Conservation (phyloP, 2,888 invertebrate species). For the Taenaris catops region DNA sequence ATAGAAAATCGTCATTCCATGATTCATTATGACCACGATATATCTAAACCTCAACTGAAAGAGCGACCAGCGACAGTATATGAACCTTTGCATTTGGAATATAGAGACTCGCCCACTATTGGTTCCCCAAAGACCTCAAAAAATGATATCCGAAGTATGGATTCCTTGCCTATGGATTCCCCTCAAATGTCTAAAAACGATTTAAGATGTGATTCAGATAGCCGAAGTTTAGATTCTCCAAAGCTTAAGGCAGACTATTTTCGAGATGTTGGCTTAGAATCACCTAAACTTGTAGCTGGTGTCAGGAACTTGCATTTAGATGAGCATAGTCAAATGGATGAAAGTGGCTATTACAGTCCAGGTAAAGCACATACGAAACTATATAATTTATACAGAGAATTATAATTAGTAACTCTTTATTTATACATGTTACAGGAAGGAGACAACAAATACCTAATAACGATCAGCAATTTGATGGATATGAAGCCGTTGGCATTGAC, state of each 20-base stretch:
- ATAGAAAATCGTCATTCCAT: conserved; percentile 70
- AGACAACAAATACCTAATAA: conserved; percentile 42
- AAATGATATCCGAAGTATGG: conserved; percentile 59
- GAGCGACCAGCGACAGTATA: conserved; percentile 68
- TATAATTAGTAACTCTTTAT: no score
- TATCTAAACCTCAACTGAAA: conserved; percentile 57
- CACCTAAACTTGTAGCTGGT: conserved; percentile 61
- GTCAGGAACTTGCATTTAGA: conserved; percentile 65
- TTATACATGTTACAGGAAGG: conserved; percentile 47
- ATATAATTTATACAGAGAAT: no score
- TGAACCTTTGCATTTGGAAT: conserved; percentile 66
- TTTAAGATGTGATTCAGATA: conserved; percentile 60
- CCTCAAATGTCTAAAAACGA: conserved; percentile 63
- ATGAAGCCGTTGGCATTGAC: conserved; percentile 48
- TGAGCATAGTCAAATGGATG: conserved; percentile 71
- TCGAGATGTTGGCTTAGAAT: conserved; percentile 57
- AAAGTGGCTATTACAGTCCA: conserved; percentile 72
- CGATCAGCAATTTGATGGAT: conserved; percentile 55
- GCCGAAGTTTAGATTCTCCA: conserved; percentile 63
- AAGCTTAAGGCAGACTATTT: conserved; percentile 64
- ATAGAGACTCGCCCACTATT: conserved; percentile 59
- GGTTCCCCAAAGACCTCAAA: conserved; percentile 67
- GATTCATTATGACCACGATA: conserved; percentile 71
- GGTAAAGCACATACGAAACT: no score
- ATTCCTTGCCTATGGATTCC: conserved; percentile 66